Conservation (phyloP, 2,113 vertebrate genomes). For the Ammospiza nelsoni region DNA sequence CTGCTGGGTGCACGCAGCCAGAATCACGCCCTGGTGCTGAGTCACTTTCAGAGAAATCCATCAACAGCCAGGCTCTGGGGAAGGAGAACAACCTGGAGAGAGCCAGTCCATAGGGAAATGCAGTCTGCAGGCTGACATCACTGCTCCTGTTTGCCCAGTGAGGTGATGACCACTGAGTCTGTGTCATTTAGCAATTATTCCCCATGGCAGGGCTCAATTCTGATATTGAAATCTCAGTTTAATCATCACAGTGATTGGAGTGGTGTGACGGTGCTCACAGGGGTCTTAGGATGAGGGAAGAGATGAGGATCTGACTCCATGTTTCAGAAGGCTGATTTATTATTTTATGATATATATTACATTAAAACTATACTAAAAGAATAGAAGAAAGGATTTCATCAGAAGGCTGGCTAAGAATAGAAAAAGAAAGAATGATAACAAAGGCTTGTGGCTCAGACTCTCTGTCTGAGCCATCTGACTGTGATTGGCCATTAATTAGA, state of each 20-base stretch:
- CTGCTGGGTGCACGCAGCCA: accelerated
- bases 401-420: too few relatives aligned
- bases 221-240: background rate
- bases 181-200: background rate
- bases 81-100: background rate
- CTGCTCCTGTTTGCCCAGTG: accelerated
- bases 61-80: background rate
- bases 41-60: background rate
- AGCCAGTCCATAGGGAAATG: background rate
- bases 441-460: too few relatives aligned
- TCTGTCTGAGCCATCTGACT: too few relatives aligned
- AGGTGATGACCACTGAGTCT: accelerated
- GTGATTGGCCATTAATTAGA: too few relatives aligned
- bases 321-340: too few relatives aligned
- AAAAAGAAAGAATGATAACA: too few relatives aligned
- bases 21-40: background rate
- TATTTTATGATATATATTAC: too few relatives aligned
- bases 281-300: too few relatives aligned
- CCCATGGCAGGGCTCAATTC: background rate
- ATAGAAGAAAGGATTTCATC: too few relatives aligned
- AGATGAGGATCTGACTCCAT: too few relatives aligned
- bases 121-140: background rate
- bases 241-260: background rate
- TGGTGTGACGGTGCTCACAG: too few relatives aligned
- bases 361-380: too few relatives aligned